These are phyloP conservation scores for Schizaphis graminum DNA, from an alignment of 2,888 invertebrate genomes.

Conservation along the genomic window DNA sequence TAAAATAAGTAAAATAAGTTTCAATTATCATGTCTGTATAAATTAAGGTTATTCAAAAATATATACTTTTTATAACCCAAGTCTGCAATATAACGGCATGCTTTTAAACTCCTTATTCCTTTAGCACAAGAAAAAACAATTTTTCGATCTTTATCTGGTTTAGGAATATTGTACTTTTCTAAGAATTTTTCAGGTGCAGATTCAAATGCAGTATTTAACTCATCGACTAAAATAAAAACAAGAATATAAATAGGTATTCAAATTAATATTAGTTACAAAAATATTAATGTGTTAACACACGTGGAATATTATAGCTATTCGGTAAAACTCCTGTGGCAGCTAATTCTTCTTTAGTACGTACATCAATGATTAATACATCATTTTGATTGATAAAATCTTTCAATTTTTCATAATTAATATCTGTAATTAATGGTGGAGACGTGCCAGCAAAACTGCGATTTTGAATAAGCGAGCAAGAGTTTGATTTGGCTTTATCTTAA, in stretches of 20 bases:
- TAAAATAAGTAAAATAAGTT: not conserved
- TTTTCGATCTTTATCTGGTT: conserved; percentile 47
- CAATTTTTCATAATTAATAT: conserved; percentile 15
- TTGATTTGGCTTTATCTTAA: conserved; percentile 11
- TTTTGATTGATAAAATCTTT: conserved; percentile 7
- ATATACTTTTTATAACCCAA: conserved; percentile 60
- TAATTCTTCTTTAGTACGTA: conserved; percentile 64
- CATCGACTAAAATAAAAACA: conserved; percentile 50
- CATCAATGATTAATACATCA: conserved; percentile 62
- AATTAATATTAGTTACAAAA: not conserved
- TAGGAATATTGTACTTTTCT: conserved; percentile 52
- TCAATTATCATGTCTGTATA: not conserved
- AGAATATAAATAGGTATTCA: not conserved
- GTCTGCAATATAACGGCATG: conserved; percentile 1
- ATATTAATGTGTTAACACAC: conserved; percentile 37
- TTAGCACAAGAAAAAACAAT: conserved; percentile 59
- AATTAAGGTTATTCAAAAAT: not conserved
- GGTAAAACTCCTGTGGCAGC: conserved; percentile 58
- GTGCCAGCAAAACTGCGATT: not conserved
- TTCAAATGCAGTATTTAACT: conserved; percentile 57
- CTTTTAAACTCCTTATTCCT: conserved; percentile 60
- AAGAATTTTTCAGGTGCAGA: conserved; percentile 28
- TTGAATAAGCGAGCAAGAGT: not conserved
- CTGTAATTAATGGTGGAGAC: not conserved
- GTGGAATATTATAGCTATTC: conserved; percentile 64